Evolutionary conservation across 2,113 vertebrate species (phyloP), one percentile per base, ranked within the genome.

Genomic region (Odontesthes bonariensis): DNA sequence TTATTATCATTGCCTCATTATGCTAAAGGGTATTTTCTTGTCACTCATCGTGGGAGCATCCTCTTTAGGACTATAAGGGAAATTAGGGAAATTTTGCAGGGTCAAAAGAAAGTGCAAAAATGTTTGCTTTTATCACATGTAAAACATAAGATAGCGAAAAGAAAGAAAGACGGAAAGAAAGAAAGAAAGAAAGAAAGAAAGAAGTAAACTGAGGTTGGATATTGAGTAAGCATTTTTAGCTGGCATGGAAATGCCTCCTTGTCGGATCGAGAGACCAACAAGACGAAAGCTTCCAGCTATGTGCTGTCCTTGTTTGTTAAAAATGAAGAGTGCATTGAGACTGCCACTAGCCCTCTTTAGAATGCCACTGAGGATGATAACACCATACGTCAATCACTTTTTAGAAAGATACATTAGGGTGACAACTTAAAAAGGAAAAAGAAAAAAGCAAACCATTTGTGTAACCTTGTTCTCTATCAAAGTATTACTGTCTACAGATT

Each of bases 11-110:
- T 81, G 58, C 84, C 87, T 92, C 84, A 89, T 91, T 91, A 90
- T 74, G 82, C 87, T 85, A 92, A 93, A 93, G 91, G 88, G 66
- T 89, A 94, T 90, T 86, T 85, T 80, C 81, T 86, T 93, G 87
- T 91, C 88, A 91, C 68, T 94, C 86, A 90, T 71, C 78, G 70
- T 82, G 66, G 63, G 14, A 68, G 69, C 78, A 69, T 80, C 60
- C 70, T 76, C 56, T 31, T 54, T n/a, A 76, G 49, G 66, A 57
- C 32, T n/a, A 51, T 62, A 19, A 46, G 31, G 0, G 8, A 65
- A 60, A 40, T 46, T 20, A 22, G 49, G 49, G 70, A 42, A 56
- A 63, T 73, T 83, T 56, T 12, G n/a, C n/a, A 1, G 23, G 20
- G 6, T 3, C 6, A 60, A 52, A 74, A 38, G 38, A 42, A 44